Evolutionary conservation across 1,140 invertebrate species (phyloP), one percentile per base, ranked within the genome.

Genomic region (Caenorhabditis tropicalis): DNA sequence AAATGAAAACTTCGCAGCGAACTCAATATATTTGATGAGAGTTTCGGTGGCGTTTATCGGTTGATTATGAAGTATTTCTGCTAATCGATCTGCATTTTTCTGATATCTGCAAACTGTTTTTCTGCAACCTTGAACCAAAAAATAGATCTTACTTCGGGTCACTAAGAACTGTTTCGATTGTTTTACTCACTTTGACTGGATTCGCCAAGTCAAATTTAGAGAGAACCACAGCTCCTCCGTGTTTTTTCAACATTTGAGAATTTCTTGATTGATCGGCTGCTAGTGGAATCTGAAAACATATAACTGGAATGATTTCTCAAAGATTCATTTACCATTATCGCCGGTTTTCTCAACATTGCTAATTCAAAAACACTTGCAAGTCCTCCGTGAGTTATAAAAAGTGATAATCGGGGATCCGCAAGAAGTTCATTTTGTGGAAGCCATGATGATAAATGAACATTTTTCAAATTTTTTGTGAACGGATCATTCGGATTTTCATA

Each of bases 311-410:
- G 1, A 1, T 51, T 51, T 51, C n/a, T 51, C 15, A n/a, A 51
- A 4, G n/a, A 43, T 6, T 12, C 6, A 21, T 4, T 19, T 58
- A 82, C 82, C 60, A 82, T 89, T 15, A 89, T 74, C 46, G 89
- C 84, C n/a, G 88, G 88, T n/a, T 87, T 85, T 16, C 84, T 86
- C 53, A 86, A 24, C 51, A 86, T 82, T 48, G 89, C 58, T 15
- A 87, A 81, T 81, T 89, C 88, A 4, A 79, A 58, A 31, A 82
- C 84, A 36, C 88, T 85, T 27, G 87, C 88, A 48, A 86, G 84
- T 27, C 88, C 88, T 79, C 86, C 87, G 51, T 89, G 88, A 16
- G 88, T 89, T 46, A 89, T 86, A 83, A 89, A 89, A 9, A 85
- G 7, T 12, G 82, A 43, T 15, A 86, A 49, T n/a, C 87, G 83